Evolutionary conservation across 2,797 vertebrate genomes (phyloP).

Genomic region (Coreius guichenoti): DNA sequence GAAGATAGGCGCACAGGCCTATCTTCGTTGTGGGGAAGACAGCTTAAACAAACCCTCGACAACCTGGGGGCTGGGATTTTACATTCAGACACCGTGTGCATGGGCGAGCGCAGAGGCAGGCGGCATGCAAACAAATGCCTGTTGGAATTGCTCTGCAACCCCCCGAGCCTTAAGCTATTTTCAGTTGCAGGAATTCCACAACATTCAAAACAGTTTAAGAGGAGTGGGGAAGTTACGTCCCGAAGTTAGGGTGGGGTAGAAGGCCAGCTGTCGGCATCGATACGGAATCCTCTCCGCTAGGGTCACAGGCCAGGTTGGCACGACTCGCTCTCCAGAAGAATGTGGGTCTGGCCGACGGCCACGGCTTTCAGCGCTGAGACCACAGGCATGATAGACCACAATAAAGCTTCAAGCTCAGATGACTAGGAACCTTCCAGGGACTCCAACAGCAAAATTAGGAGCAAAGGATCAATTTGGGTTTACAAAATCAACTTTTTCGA

Average conservation of each 20-base stretch:
- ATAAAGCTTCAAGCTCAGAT: slow-evolving; percentile 11
- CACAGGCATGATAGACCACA: slow-evolving; percentile 27
- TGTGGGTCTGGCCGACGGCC: slow-evolving; percentile 14
- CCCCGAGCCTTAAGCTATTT: slow-evolving; percentile 27
- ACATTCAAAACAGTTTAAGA: slow-evolving; percentile 30
- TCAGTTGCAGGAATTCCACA: slow-evolving; percentile 47
- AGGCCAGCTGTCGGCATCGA: slow-evolving; percentile 34
- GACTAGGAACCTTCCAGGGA: slow-evolving; percentile 6
- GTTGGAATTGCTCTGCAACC: slow-evolving; percentile 30
- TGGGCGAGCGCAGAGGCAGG: slow-evolving; percentile 17
- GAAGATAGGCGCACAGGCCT: not conserved
- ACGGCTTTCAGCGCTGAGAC: not conserved
- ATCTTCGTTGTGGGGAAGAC: not conserved
- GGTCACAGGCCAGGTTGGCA: slow-evolving; percentile 39
- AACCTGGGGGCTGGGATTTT: slow-evolving; percentile 38
- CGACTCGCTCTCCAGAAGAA: slow-evolving; percentile 24
- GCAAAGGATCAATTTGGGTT: slow-evolving; percentile 1
- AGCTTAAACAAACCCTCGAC: slow-evolving; percentile 48
- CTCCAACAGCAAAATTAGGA: not conserved
- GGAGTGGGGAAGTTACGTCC: slow-evolving; percentile 39
- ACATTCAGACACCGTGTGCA: slow-evolving; percentile 40
- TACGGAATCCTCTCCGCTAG: slow-evolving; percentile 26
- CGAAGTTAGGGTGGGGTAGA: slow-evolving; percentile 22
- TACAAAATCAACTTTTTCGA: slow-evolving; percentile 5
- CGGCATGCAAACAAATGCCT: slow-evolving; percentile 39